Evolutionary conservation across 2,888 invertebrate species (phyloP).

Genomic region (Teleogryllus oceanicus): DNA sequence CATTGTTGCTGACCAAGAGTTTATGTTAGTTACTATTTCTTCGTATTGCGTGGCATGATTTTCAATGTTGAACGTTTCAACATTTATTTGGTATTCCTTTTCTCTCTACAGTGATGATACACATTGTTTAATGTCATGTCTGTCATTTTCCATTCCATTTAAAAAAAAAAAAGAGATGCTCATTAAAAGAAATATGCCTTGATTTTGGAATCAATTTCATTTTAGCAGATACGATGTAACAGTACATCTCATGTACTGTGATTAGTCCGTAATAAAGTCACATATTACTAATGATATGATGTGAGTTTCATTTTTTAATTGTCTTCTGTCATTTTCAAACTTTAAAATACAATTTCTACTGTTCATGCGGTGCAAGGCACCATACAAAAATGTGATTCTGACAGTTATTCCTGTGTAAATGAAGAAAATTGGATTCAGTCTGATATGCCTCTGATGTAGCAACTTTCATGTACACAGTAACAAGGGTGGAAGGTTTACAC

Average conservation of each 20-base stretch:
- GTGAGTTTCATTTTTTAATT: background rate
- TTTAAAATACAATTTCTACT: background rate
- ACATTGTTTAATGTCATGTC: no score
- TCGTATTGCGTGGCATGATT: no score
- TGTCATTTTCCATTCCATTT: no score
- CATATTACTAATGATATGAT: slow-evolving; percentile 11
- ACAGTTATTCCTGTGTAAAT: background rate
- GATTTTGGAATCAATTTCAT: background rate
- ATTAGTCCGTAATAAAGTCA: background rate
- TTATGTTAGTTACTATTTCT: no score
- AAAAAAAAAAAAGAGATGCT: no score
- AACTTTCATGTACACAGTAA: background rate
- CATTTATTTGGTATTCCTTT: no score
- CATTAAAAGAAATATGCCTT: no score
- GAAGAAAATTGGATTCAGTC: background rate
- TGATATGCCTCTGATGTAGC: background rate
- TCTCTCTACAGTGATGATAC: no score
- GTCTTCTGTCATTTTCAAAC: background rate
- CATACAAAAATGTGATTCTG: background rate
- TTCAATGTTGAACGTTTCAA: no score
- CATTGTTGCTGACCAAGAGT: no score
- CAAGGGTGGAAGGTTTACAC: slow-evolving; percentile 56
- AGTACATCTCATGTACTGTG: slow-evolving; percentile 5
- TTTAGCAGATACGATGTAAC: background rate
- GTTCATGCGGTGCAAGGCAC: no score